These are phyloP conservation scores for Sceloporus tristichus DNA, from an alignment of 2,113 vertebrate genomes.

Conservation along the genomic window DNA sequence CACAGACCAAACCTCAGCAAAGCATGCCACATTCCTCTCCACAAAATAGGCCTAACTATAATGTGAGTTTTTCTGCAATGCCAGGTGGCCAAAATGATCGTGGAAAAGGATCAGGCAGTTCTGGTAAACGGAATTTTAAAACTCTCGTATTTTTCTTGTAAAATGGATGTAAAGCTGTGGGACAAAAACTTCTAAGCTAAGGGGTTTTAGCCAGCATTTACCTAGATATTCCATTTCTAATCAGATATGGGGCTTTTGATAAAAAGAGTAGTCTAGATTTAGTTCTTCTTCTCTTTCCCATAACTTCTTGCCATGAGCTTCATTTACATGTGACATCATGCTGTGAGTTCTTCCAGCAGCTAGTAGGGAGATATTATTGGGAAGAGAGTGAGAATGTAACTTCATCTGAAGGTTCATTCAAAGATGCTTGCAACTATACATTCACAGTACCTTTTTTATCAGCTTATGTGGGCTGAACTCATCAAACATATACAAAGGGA, in stretches of 20 bases:
- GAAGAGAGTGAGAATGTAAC: too few relatives aligned
- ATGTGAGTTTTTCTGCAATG: constrained; percentile 89
- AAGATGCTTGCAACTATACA: not conserved
- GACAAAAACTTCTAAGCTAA: not conserved
- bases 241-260: too few relatives aligned
- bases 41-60: constrained; percentile 96
- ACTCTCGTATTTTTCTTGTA: rapidly evolving
- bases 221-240: not conserved
- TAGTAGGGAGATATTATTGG: too few relatives aligned
- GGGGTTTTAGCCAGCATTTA: not conserved
- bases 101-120: constrained; percentile 78
- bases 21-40: constrained; percentile 89
- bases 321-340: too few relatives aligned
- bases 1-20: constrained; percentile 78
- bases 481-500: not conserved
- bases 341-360: too few relatives aligned
- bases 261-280: too few relatives aligned
- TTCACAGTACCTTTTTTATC: not conserved
- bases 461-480: not conserved
- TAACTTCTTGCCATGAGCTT: too few relatives aligned
- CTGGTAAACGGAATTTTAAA: constrained; percentile 79
- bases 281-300: too few relatives aligned
- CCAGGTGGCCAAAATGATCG: constrained; percentile 81
- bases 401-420: not conserved
- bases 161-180: not conserved